Evolutionary conservation across 64 coral and sea anemone species (phyloP).

Genomic region (Stichodactyla helianthus): DNA sequence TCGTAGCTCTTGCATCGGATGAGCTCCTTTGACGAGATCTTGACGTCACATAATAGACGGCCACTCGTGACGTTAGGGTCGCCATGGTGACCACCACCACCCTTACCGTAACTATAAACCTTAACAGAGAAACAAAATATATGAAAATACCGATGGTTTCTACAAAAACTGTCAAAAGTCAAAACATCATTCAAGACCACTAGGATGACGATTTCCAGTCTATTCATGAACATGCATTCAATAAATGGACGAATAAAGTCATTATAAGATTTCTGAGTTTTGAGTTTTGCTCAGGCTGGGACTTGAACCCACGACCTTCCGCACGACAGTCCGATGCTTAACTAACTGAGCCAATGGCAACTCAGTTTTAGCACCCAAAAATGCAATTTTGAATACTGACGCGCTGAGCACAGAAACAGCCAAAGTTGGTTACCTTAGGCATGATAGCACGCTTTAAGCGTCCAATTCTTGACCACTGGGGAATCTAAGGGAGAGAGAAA

Average conservation of each 20-base stretch:
- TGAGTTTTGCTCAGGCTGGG: no score
- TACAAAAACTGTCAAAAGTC: neutral
- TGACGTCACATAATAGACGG: conserved; percentile 89
- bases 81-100: conserved; percentile 41
- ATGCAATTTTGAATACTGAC: neutral
- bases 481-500: conserved; percentile 55
- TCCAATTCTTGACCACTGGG: conserved; percentile 96
- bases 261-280: no score
- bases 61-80: conserved; percentile 91
- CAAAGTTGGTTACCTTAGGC: conserved; percentile 72
- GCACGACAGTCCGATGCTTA: no score
- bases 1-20: conserved; percentile 99
- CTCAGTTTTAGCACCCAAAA: neutral
- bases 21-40: conserved; percentile 89
- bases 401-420: neutral
- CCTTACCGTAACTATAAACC: conserved; percentile 28
- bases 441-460: conserved; percentile 79
- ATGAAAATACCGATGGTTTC: neutral
- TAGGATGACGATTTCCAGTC: no score
- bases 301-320: no score
- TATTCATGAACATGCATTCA: no score
- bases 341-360: no score
- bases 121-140: conserved; percentile 1
- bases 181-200: no score
- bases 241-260: no score